Evolutionary conservation across 2,797 vertebrate genomes (phyloP), one percentile per base, ranked within the genome.

Genomic region (Lemur catta): DNA sequence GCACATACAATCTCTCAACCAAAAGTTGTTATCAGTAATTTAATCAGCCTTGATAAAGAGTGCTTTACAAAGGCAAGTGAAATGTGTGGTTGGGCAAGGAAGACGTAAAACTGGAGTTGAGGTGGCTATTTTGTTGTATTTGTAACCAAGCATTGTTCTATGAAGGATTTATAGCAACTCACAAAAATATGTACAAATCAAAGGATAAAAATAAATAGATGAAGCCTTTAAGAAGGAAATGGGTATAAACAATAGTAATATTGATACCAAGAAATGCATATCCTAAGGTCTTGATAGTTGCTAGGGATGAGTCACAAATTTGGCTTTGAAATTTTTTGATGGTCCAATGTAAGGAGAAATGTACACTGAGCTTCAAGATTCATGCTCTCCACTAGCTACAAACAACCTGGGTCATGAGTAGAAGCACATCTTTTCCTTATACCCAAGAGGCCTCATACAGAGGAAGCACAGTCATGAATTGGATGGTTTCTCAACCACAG

Each of bases 201-300:
- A 88, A 95, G 6, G 20, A 35, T 85, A 78, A 93, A 96, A 84
- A 52, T 59, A 63, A 93, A 74, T 61, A 91, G 20, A 90, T 24
- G 52, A n/a, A 80, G 33, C 0, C 4, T 41, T 86, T 46, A 20
- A 89, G 48, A 95, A 94, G 1, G 33, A 97, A 95, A 91, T 65
- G 22, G n/a, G 11, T 50, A 71, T 41, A 79, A 89, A 84, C 28
- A 78, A 38, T 57, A 78, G 38, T 57, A 69, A 46, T 35, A 65
- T 48, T 76, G 65, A 35, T 86, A 72, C 33, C 52, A 86, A 95
- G 38, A 93, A 84, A 91, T 41, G 20, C 9, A 65, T 50, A 93
- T 46, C 50, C 48, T 65, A 85, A 91, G 75, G 38, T 89, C 6
- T 80, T 65, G 20, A 81, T 71, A 75, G 24, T 65, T 89, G 15